phyloP scores from a whole-genome alignment of 2,888 invertebrate genomes.

The Nebria salina region DNA sequence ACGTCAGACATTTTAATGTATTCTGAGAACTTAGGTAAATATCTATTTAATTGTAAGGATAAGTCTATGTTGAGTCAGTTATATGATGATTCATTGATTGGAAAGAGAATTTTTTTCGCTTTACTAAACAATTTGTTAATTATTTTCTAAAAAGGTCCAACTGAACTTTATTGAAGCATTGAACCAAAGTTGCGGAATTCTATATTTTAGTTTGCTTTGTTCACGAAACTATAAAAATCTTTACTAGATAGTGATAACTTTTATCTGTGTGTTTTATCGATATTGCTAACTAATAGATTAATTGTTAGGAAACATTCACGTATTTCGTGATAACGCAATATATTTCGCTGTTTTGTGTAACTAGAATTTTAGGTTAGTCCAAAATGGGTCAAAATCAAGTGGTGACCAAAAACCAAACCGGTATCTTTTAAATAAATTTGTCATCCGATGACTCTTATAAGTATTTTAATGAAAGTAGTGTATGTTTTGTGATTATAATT shows the following conservation, averaged over 20 bases:
- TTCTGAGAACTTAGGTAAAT: neutral
- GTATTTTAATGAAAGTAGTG: neutral
- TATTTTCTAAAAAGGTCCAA: neutral
- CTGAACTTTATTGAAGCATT: no score
- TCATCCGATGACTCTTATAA: neutral
- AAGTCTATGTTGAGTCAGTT: neutral
- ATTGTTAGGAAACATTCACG: neutral
- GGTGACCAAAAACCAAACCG: neutral
- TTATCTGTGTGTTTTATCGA: neutral
- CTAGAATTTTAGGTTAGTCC: neutral
- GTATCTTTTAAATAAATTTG: neutral
- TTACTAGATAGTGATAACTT: neutral
- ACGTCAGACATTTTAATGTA: neutral
- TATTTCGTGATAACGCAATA: neutral
- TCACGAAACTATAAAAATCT: neutral
- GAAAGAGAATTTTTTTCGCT: neutral
- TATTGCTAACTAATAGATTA: neutral
- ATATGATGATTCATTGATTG: neutral
- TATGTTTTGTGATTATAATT: neutral
- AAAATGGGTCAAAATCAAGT: neutral
- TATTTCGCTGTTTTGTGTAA: neutral
- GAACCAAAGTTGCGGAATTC: neutral
- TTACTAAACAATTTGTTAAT: neutral
- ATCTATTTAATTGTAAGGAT: neutral
- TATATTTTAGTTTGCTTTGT: neutral